Evolutionary conservation across 1,140 invertebrate genomes (phyloP), one percentile per base, ranked within the genome.

Genomic region (Orchesella cincta): DNA sequence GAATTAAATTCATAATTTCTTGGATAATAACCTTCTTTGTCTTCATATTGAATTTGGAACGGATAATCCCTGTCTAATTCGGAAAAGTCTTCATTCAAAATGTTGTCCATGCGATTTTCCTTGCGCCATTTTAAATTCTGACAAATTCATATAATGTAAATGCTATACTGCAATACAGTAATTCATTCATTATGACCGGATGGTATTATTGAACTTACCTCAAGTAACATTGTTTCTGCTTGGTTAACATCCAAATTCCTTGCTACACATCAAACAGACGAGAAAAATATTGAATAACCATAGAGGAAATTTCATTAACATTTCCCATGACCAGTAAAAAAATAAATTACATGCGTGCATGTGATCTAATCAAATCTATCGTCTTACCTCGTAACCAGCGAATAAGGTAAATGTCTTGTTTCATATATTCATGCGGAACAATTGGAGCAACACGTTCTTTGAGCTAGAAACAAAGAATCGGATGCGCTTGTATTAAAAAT

Each of bases 81-180:
- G 1, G 26, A 14, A 31, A 67, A 67, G 33, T 67, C 62, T 33
- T 67, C 62, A 12, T 67, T 14, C 12, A 67, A 29, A 67, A 67
- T 67, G 5, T 26, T 16, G n/a, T 67, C 62, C 62, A 67, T 67
- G 8, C 33, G 29, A 33, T 67, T 67, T 67, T 67, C 62, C 12
- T 31, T 29, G 3, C 62, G 8, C 62, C 62, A 67, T 67, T 67
- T 67, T 1, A 67, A 12, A 33, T 67, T 67, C 62, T 67, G n/a
- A n/a, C n/a, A n/a, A n/a, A n/a, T n/a, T n/a, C n/a, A n/a, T n/a
- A n/a, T n/a, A n/a, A n/a, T n/a, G n/a, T n/a, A n/a, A n/a, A n/a
- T n/a, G n/a, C n/a, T n/a, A n/a, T n/a, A n/a, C n/a, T n/a, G n/a
- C n/a, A n/a, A n/a, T n/a, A n/a, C n/a, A n/a, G n/a, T n/a, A n/a